Conservation (phyloP, 2,113 vertebrate species). For the Bufo bufo region DNA sequence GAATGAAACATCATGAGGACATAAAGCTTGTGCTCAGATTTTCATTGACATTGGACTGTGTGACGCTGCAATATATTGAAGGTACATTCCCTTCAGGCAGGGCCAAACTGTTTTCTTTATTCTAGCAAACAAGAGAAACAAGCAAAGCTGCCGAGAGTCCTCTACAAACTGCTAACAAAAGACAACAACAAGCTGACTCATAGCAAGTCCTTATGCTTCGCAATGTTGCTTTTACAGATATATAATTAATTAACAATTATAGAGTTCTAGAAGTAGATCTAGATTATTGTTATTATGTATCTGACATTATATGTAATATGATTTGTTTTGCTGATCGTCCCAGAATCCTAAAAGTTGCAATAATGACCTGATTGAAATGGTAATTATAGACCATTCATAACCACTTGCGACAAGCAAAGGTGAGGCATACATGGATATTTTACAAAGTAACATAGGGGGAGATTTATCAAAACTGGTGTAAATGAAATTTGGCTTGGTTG, state of each 20-base stretch:
- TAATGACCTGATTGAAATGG: neutral
- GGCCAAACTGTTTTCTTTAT: neutral
- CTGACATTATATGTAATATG: neutral
- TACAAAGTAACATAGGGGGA: no score
- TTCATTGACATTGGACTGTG: neutral
- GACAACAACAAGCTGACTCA: neutral
- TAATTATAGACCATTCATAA: neutral
- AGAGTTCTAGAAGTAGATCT: neutral
- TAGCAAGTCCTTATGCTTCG: neutral
- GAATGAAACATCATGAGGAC: slow-evolving; percentile 4
- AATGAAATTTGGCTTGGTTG: no score
- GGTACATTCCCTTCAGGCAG: slow-evolving; percentile 4
- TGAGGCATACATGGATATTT: no score
- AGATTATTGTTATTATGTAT: neutral
- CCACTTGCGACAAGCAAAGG: no score
- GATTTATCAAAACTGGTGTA: no score
- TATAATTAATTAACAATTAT: slow-evolving; percentile 1
- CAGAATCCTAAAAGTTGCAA: neutral
- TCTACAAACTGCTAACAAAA: neutral
- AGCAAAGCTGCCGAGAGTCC: neutral
- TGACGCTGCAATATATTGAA: neutral
- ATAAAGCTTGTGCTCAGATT: neutral
- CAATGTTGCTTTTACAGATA: neutral
- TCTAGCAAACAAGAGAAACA: neutral
- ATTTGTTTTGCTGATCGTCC: neutral